A percentile compares a stretch with the other conserved stretches of the same genome.
These are phyloP conservation scores for Plagodis dolabraria DNA, from an alignment of 2,888 invertebrate genomes.

Conservation along the genomic window DNA sequence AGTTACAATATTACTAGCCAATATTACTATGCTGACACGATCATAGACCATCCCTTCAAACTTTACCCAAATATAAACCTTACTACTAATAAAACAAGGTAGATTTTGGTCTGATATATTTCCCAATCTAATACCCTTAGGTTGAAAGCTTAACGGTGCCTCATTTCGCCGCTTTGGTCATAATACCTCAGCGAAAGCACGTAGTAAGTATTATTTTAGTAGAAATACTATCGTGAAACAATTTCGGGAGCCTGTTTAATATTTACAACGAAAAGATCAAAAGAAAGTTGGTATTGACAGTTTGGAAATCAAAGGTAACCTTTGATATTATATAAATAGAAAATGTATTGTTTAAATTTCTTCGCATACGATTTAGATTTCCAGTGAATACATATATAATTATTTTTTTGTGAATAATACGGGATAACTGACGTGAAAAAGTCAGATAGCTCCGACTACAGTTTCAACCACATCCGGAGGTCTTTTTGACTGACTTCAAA, in stretches of 20 bases:
- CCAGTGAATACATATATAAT: no score
- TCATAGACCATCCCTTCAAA: constrained; percentile 1
- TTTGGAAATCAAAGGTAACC: neutral
- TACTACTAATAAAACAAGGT: neutral
- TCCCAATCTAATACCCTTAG: neutral
- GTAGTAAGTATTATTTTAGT: neutral
- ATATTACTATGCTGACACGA: constrained; percentile 12
- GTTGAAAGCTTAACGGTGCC: constrained; percentile 1
- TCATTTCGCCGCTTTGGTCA: constrained; percentile 2
- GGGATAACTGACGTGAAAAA: no score
- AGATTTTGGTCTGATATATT: neutral
- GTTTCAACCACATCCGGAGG: no score
- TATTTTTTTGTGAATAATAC: no score
- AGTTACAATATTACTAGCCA: constrained; percentile 13
- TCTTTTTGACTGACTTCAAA: no score
- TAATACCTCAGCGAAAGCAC: constrained; percentile 2
- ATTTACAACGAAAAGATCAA: neutral
- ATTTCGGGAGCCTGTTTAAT: constrained; percentile 2
- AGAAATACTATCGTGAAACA: constrained; percentile 4
- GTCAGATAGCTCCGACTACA: no score
- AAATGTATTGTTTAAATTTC: neutral
- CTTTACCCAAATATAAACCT: neutral
- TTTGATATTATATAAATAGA: neutral
- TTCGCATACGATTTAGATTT: no score
- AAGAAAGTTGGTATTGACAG: neutral